Base-by-base conservation (phyloP, 2,797 vertebrate genomes). In the Trematomus bernacchii region DNA sequence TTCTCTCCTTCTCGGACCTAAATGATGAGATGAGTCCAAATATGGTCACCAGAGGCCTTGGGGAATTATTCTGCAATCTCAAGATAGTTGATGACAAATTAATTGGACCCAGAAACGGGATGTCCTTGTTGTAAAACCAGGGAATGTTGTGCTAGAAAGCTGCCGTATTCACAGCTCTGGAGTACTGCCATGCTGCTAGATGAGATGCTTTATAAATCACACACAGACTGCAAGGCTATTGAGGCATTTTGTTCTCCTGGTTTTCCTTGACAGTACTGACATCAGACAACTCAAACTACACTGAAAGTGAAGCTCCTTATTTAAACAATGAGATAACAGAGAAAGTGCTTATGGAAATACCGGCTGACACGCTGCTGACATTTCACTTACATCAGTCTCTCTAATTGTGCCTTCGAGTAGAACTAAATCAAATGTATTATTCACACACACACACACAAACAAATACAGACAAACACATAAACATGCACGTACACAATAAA, bases 301-400 rank as follows among this genome's bases (percentile, higher is more conserved):
- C 33, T 37, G 10, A 16, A 3, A 63, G 66, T 60, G 37, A 54
- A 44, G 66, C 64, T 66, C 15, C 53, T 61, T 48, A 40, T 83
- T 76, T 48, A 70, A 78, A 74, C 72, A 58, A 50, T 14, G 3
- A 1, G 1, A 78, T 82, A 51, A 44, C 1, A 73, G 59, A 71
- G 63, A 21, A 66, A 68, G 66, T 1, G 1, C 48, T 71, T 37
- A 46, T 30, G 71, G 50, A 77, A 76, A 78, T 67, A 80, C 66
- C 8, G 10, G 2, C 68, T 73, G 64, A 74, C 73, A 71, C 57
- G 6, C 23, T 43, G 73, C 61, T 62, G 53, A 83, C 44, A 64
- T 67, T 85, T 80, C 67, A 68, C 82, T 81, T 74, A 66, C 69
- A 65, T 66, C 75, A 53, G 47, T 74, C 58, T 61, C 67, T 51